Evolutionary conservation across 2,888 invertebrate genomes (phyloP), one percentile per base, ranked within the genome.

Genomic region (Luffia ferchaultella): DNA sequence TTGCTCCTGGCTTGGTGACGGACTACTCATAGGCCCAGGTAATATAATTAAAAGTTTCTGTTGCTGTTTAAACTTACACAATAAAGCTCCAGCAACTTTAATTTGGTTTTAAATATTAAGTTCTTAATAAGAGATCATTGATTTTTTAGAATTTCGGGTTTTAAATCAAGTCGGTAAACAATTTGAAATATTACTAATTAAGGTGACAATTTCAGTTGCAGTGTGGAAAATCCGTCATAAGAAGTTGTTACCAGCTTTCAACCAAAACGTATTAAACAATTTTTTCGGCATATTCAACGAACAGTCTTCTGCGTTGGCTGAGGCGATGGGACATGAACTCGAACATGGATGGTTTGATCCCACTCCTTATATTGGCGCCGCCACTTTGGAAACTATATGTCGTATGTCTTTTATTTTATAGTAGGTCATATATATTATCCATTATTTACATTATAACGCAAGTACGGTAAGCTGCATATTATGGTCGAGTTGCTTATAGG

Each of bases 1-100:
- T 1, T 76, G 76, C 54, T 73, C 76, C 0, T 74, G 73, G 71
- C 62, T 79, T 5, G 79, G 79, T 0, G 74, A 80, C 52, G 76
- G 79, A 2, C 55, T 80, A 19, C 69, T 78, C 15, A 77, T 76
- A 18, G 76, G 48, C 1, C 43, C 69, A 16, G 66, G 62, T 50
- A 45, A 2, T n/a, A 16, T 30, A 5, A 15, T 2, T n/a, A n/a
- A n/a, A n/a, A n/a, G n/a, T n/a, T n/a, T n/a, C n/a, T n/a, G n/a
- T n/a, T n/a, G n/a, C n/a, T 12, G 12, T 40, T 40, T 12, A 9
- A 40, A 40, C 40, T 9, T 40, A 40, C 40, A 9, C 7, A 40
- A 40, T 40, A 15, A 40, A 7, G 12, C 9, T 40, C 9, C 9
- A 9, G 7, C 9, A 15, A 40, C 9, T 7, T 7, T 9, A 40